Conservation (phyloP, 2,888 invertebrate genomes). For the Seira ritae region DNA sequence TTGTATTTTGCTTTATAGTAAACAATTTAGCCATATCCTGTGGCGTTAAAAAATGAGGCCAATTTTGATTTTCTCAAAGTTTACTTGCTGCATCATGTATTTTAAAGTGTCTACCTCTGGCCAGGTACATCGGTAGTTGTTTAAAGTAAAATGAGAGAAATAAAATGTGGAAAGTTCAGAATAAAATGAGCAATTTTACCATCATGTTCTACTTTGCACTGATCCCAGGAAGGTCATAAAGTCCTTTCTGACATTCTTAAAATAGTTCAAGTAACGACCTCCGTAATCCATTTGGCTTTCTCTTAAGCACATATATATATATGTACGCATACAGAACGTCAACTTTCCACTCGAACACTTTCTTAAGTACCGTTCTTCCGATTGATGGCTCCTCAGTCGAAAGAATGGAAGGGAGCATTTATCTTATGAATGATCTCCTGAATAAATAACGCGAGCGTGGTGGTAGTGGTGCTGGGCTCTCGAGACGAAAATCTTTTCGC, state of each 20-base stretch:
- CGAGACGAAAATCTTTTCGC: constrained; percentile 22
- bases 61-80: no score
- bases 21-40: no score
- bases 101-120: background rate
- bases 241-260: constrained; percentile 48
- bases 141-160: background rate
- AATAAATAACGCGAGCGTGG: constrained; percentile 47
- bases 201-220: constrained; percentile 38
- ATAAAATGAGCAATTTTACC: constrained; percentile 45
- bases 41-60: no score
- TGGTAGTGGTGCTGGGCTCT: no score
- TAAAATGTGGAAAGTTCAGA: constrained; percentile 28
- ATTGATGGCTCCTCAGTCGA: constrained; percentile 56
- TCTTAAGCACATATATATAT: constrained; percentile 23
- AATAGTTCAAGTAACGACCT: constrained; percentile 49
- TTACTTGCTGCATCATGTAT: no score
- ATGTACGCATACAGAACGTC: no score
- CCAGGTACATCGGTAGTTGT: background rate
- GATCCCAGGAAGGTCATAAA: constrained; percentile 55
- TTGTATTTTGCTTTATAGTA: no score
- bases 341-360: constrained; percentile 58
- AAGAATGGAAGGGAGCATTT: constrained; percentile 39
- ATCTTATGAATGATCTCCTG: constrained; percentile 38
- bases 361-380: constrained; percentile 52
- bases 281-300: constrained; percentile 54